Base-by-base conservation (phyloP, 2,888 invertebrate genomes). In the Drosophila kuntzei region DNA sequence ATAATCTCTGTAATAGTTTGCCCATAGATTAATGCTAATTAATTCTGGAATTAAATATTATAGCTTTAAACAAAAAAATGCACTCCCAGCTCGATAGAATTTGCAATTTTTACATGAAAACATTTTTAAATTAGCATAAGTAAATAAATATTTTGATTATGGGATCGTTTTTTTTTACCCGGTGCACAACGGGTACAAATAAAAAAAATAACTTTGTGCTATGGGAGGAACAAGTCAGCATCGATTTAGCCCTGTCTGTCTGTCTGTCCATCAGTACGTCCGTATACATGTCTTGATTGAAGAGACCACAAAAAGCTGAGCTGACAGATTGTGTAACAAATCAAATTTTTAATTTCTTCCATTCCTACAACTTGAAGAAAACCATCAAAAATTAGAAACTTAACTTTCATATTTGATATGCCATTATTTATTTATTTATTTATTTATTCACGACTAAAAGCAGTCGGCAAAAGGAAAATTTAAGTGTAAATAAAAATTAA, bases 51-150 rank as follows among this genome's bases (percentile, higher is more conserved):
- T 49, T 53, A 51, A 70, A 51, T 34, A 46, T 58, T 49, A 53
- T 47, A 37, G 55, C 60, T 46, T 63, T 50, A 60, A 36, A 59
- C 27, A 67, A 59, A 61, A 62, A 37, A 62, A 34, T 51, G n/a
- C 16, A 49, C 3, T 29, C 58, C 27, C 47, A n/a, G 7, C 5
- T 8, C 9, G 6, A 41, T 32, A 29, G 14, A 39, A 14, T 27
- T 16, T 34, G 34, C n/a, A 4, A 37, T 44, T 49, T 59, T 46
- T 20, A 20, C 11, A 47, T 53, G 8, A 14, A 47, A 46, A 37
- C 60, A 46, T 57, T 50, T 18, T 12, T 0, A 47, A 55, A 85
- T 80, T 82, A 71, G 6, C 86, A 82, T 82, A 79, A 77, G 68
- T 71, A 75, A 80, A 80, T 71, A 79, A 3, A 44, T 46, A 74